Evolutionary conservation across 1,140 invertebrate species (phyloP).

Genomic region (Drosophila saltans): DNA sequence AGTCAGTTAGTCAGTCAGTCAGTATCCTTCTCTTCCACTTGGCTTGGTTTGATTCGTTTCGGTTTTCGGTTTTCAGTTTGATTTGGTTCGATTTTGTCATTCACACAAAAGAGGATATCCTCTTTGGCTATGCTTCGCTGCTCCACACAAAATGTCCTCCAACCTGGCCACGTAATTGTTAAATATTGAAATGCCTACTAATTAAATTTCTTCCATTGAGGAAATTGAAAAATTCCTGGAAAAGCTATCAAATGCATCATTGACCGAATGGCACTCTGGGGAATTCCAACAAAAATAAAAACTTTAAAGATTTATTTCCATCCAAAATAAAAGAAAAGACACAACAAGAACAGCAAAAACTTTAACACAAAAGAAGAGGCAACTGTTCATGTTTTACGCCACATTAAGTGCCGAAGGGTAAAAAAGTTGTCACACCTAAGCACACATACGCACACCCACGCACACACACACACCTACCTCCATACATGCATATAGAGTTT

Average conservation of each 20-base stretch:
- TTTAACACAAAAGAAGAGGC: slow-evolving; percentile 38
- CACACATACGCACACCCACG: slow-evolving; percentile 14
- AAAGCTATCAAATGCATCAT: slow-evolving; percentile 78
- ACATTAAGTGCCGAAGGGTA: slow-evolving; percentile 43
- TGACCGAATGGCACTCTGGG: slow-evolving; percentile 51
- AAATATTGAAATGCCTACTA: slow-evolving; percentile 54
- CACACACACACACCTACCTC: slow-evolving; percentile 11
- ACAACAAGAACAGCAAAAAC: slow-evolving; percentile 18
- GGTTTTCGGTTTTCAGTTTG: slow-evolving; percentile 9
- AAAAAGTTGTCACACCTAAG: slow-evolving; percentile 53
- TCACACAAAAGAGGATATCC: slow-evolving; percentile 65
- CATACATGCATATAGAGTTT: slow-evolving; percentile 1
- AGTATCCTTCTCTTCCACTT: slow-evolving; percentile 73
- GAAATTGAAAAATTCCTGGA: slow-evolving; percentile 53
- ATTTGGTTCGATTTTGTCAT: slow-evolving; percentile 50
- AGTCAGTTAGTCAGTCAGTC: slow-evolving; percentile 22
- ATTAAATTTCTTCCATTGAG: slow-evolving; percentile 56
- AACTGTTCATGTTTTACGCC: slow-evolving; percentile 64
- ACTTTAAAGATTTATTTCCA: slow-evolving; percentile 41
- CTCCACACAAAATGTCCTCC: slow-evolving; percentile 17
- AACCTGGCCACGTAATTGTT: slow-evolving; percentile 56
- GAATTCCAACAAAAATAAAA: slow-evolving; percentile 25
- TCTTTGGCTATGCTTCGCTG: slow-evolving; percentile 32
- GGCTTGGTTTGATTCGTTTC: slow-evolving; percentile 53
- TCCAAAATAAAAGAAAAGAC: neutral